phyloP scores from a whole-genome alignment of 2,113 vertebrate genomes.

The Haemorhous mexicanus region DNA sequence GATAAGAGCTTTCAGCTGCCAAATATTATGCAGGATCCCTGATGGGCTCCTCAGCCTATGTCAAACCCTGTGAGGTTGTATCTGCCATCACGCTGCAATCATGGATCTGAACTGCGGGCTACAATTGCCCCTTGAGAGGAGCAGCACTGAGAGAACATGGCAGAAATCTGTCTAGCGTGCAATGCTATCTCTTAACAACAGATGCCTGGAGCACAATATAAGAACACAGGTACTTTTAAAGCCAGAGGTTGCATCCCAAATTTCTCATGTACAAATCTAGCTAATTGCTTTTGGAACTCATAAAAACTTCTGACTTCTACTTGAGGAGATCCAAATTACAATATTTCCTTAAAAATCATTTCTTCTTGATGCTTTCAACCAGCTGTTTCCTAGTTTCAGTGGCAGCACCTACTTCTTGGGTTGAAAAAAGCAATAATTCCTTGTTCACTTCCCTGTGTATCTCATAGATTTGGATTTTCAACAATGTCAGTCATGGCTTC shows the following conservation, averaged over 20 bases:
- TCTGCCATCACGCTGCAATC: neutral
- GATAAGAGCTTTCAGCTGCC: conserved; percentile 18
- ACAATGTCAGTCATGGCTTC: neutral
- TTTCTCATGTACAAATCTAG: neutral
- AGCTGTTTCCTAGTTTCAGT: neutral
- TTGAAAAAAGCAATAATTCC: neutral
- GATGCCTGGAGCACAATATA: neutral
- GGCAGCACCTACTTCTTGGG: neutral
- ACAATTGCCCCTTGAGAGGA: conserved; percentile 4
- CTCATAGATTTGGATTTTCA: neutral
- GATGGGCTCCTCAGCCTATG: conserved; percentile 32
- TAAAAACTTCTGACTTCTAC: neutral
- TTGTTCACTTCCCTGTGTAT: neutral
- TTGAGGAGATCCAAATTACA: neutral
- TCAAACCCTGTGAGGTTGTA: neutral
- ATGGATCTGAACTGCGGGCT: neutral
- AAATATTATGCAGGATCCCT: conserved; percentile 13
- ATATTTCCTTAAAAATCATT: neutral
- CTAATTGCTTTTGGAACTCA: neutral
- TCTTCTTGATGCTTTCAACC: neutral
- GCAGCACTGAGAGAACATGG: neutral
- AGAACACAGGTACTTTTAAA: neutral
- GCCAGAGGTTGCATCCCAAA: neutral
- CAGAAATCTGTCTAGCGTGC: conserved; percentile 12
- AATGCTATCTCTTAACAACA: neutral